phyloP scores from a whole-genome alignment of 2,797 vertebrate genomes.

The Sebastolobus altivelis region DNA sequence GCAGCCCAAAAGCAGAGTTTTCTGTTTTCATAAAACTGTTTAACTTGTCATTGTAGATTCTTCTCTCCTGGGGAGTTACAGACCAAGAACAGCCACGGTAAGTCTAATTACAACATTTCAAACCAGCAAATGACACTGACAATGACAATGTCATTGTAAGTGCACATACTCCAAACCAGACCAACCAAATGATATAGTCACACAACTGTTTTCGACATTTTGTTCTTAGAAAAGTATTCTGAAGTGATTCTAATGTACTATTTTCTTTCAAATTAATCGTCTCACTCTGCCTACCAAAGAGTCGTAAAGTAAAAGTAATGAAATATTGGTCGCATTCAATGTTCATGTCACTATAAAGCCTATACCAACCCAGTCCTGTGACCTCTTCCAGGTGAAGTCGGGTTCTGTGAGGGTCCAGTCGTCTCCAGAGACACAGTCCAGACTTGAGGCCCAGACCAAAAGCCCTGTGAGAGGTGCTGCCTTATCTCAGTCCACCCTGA shows the following conservation, averaged over 20 bases:
- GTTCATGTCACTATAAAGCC: neutral
- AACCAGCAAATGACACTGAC: neutral
- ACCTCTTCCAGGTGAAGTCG: conserved; percentile 74
- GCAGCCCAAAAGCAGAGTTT: neutral
- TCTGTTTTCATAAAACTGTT: conserved; percentile 14
- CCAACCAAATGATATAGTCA: neutral
- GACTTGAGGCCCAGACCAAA: conserved; percentile 51
- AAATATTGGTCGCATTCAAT: neutral
- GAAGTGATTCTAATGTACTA: neutral
- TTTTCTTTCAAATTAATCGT: neutral
- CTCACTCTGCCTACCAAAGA: neutral
- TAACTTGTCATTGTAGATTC: conserved; percentile 79
- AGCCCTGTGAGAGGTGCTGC: conserved; percentile 33
- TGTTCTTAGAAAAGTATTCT: neutral
- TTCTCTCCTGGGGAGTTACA: conserved; percentile 85
- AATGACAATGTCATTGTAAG: neutral
- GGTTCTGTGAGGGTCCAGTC: conserved; percentile 62
- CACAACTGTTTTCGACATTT: neutral
- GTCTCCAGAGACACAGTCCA: conserved; percentile 68
- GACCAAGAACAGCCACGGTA: conserved; percentile 84
- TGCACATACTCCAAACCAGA: neutral
- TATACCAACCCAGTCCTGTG: neutral
- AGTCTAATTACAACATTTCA: conserved; percentile 49
- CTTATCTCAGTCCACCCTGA: conserved; percentile 66
- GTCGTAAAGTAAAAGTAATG: neutral